Evolutionary conservation across 2,888 invertebrate species (phyloP).

Genomic region (Agrochola macilenta): DNA sequence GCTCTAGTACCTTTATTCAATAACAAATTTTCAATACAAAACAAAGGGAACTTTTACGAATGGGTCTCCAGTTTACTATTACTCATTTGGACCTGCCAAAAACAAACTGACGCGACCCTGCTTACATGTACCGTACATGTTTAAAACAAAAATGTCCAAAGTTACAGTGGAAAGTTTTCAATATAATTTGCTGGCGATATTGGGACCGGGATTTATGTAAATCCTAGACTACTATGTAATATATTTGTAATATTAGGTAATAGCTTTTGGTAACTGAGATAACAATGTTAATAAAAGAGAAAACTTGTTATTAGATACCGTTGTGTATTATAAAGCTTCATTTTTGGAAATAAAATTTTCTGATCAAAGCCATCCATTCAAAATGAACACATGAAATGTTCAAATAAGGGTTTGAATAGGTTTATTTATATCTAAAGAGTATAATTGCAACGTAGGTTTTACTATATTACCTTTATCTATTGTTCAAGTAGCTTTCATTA

Average conservation of each 20-base stretch:
- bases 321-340: constrained; percentile 2
- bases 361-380: background rate
- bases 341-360: constrained; percentile 11
- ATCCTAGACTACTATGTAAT: constrained; percentile 36
- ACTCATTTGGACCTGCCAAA: constrained; percentile 76
- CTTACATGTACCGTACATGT: constrained; percentile 37
- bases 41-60: constrained; percentile 71
- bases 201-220: constrained; percentile 32
- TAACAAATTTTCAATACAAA: constrained; percentile 73
- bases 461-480: background rate
- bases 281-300: constrained; percentile 20
- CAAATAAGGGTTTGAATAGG: background rate
- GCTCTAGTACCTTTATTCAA: constrained; percentile 70
- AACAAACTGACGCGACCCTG: constrained; percentile 60
- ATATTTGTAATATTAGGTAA: constrained; percentile 37
- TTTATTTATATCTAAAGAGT: background rate
- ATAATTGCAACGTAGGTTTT: background rate
- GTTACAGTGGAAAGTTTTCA: constrained; percentile 43
- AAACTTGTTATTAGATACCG: constrained; percentile 15
- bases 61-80: constrained; percentile 76
- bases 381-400: background rate
- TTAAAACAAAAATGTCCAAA: constrained; percentile 55
- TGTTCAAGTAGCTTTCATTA: background rate
- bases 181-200: constrained; percentile 46
- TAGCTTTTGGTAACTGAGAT: constrained; percentile 28